Evolutionary conservation across 2,888 invertebrate genomes (phyloP).

Genomic region (Physocephala rufipes): DNA sequence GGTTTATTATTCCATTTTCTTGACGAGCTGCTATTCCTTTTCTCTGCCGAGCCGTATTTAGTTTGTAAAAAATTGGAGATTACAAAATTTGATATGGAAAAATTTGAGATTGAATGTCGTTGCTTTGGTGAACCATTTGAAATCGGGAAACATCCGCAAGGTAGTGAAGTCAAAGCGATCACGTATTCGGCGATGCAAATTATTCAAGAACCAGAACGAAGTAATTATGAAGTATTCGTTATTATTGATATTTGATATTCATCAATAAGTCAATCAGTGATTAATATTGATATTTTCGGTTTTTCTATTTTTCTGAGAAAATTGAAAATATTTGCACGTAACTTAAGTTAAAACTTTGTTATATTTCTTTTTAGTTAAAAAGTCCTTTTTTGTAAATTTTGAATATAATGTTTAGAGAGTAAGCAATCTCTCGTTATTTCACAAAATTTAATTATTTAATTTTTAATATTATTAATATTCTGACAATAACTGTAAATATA

Average conservation of each 20-base stretch:
- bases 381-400: too few relatives aligned
- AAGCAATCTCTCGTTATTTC: too few relatives aligned
- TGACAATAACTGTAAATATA: too few relatives aligned
- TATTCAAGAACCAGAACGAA: slow-evolving; percentile 75
- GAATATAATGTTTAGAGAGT: too few relatives aligned
- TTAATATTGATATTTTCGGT: too few relatives aligned
- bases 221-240: slow-evolving; percentile 89
- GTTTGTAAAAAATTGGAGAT: slow-evolving; percentile 89
- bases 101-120: slow-evolving; percentile 81
- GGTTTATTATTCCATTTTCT: slow-evolving; percentile 91
- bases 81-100: slow-evolving; percentile 83
- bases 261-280: too few relatives aligned
- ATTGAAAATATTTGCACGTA: too few relatives aligned
- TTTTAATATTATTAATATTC: too few relatives aligned
- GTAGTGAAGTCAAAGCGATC: slow-evolving; percentile 98
- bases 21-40: slow-evolving; percentile 92
- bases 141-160: slow-evolving; percentile 94
- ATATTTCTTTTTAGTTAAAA: too few relatives aligned
- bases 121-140: slow-evolving; percentile 95
- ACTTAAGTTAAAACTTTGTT: too few relatives aligned
- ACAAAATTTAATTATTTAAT: too few relatives aligned
- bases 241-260: slow-evolving; percentile 89
- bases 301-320: too few relatives aligned
- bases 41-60: slow-evolving; percentile 90
- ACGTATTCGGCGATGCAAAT: slow-evolving; percentile 99